phyloP scores from a whole-genome alignment of 2,797 vertebrate species.

The Macrochelys suwanniensis region DNA sequence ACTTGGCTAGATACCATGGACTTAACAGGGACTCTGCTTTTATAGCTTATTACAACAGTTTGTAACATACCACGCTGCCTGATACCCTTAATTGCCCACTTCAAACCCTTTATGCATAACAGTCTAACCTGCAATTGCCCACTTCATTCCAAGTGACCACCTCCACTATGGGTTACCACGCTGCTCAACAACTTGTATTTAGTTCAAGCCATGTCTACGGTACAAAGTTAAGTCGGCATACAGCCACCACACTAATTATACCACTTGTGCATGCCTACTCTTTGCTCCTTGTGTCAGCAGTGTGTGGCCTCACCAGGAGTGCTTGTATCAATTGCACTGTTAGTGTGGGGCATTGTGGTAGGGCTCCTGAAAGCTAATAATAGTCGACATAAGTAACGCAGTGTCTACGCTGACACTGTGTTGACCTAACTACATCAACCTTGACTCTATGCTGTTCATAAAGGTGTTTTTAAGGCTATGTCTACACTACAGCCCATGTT shows the following conservation, averaged over 20 bases:
- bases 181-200: not conserved
- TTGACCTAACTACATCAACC: no score
- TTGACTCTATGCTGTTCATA: no score
- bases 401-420: no score
- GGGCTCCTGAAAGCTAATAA: no score
- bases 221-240: no score
- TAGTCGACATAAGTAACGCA: no score
- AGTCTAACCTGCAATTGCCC: not conserved
- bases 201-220: no score
- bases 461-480: no score
- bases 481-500: no score
- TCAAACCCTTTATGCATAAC: not conserved
- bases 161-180: not conserved
- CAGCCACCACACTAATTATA: no score
- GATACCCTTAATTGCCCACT: not conserved
- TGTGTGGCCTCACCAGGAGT: not conserved
- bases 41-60: not conserved
- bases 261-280: not conserved
- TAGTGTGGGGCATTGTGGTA: no score
- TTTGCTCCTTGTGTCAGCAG: not conserved
- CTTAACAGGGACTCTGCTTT: not conserved
- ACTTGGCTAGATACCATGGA: not conserved
- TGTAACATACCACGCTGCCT: not conserved
- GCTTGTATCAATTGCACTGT: not conserved
- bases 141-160: not conserved